A percentile compares a stretch with the other conserved stretches of the same genome.
Evolutionary conservation across 1,140 invertebrate species (phyloP).

Genomic region (Ericerus pela): DNA sequence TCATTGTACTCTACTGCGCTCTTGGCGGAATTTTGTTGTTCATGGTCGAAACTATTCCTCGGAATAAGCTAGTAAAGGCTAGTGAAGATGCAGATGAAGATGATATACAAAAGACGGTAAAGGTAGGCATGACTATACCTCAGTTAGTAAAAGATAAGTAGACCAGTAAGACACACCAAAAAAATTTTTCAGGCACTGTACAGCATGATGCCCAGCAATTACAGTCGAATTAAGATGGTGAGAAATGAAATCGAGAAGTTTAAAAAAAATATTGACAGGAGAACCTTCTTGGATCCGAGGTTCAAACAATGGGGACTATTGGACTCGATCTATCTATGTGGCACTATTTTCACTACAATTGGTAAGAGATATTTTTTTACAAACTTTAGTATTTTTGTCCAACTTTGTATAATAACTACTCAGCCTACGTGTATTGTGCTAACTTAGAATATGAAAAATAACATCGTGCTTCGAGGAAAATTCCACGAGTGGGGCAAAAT

Average conservation of each 20-base stretch:
- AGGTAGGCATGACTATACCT: constrained; percentile 8
- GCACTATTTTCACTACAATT: constrained; percentile 87
- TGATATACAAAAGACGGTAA: constrained; percentile 23
- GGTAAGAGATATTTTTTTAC: no score
- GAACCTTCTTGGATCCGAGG: background rate
- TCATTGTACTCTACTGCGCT: constrained; percentile 58
- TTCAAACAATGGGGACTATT: constrained; percentile 58
- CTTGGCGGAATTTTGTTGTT: constrained; percentile 62
- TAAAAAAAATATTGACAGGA: background rate
- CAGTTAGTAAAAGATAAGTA: background rate
- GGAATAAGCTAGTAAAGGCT: constrained; percentile 36
- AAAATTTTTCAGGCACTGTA: no score
- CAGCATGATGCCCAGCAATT: background rate
- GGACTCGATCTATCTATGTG: constrained; percentile 81
- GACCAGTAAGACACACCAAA: background rate
- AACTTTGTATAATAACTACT: no score
- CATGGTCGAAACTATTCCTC: constrained; percentile 48
- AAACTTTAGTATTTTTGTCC: no score
- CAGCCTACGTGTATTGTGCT: no score
- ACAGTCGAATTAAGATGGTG: background rate
- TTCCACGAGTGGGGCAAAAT: no score
- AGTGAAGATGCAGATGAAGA: constrained; percentile 35
- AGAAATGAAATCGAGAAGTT: background rate
- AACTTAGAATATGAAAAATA: no score
- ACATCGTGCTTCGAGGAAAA: no score